A percentile compares a stretch with the other conserved stretches of the same genome.
These are phyloP conservation scores for Hemicentrotus pulcherrimus DNA, from an alignment of 35 echinoderm and acorn worm genomes.

Conservation along the genomic window DNA sequence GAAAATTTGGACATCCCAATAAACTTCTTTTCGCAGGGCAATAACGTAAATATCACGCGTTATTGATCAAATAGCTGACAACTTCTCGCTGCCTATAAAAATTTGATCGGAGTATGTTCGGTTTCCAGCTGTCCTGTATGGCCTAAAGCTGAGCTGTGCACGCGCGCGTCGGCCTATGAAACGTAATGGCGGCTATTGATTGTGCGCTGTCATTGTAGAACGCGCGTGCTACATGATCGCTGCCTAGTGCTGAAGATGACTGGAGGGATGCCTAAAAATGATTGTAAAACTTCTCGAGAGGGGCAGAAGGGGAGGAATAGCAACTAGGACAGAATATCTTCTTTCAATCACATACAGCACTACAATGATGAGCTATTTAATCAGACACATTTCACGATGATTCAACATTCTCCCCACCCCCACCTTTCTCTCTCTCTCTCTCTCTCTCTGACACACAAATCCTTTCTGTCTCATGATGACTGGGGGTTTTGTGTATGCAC, in stretches of 20 bases:
- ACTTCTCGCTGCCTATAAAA: slow-evolving; percentile 17
- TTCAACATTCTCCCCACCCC: not conserved
- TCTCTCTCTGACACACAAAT: not conserved
- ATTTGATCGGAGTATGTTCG: slow-evolving; percentile 13
- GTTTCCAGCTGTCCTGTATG: slow-evolving; percentile 35
- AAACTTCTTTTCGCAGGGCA: slow-evolving; percentile 26
- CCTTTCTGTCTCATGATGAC: not conserved
- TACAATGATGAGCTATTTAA: not conserved
- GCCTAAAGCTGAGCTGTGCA: slow-evolving; percentile 28
- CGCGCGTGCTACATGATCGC: not conserved
- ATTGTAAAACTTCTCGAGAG: not conserved
- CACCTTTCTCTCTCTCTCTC: not conserved
- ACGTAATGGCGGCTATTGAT: slow-evolving; percentile 39
- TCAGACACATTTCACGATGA: not conserved
- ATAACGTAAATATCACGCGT: slow-evolving; percentile 31
- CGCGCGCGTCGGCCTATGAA: slow-evolving; percentile 24
- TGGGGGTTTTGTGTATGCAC: not conserved
- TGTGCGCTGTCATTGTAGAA: slow-evolving; percentile 1
- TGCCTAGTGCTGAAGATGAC: slow-evolving; percentile 8
- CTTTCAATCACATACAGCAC: slow-evolving; percentile 10
- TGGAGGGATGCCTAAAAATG: slow-evolving; percentile 22
- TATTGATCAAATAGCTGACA: slow-evolving; percentile 30
- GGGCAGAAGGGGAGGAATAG: not conserved
- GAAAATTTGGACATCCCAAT: slow-evolving; percentile 4
- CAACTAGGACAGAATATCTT: not conserved